A percentile compares a stretch with the other conserved stretches of the same genome.
These are phyloP conservation scores for Heliconius ethilla DNA, from an alignment of 2,888 invertebrate genomes.

Conservation along the genomic window DNA sequence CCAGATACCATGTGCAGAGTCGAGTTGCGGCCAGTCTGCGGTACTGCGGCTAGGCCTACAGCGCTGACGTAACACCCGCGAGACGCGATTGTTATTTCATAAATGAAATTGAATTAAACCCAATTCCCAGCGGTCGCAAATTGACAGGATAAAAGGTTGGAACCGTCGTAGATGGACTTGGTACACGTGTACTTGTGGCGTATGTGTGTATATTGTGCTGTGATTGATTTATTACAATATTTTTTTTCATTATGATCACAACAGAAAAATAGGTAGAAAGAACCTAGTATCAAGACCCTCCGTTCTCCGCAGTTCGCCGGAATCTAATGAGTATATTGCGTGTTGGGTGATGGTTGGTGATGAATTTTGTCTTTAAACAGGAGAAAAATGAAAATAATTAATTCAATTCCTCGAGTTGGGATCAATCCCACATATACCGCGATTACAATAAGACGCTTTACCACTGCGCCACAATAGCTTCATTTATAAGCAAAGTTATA, in stretches of 20 bases:
- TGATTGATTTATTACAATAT: neutral
- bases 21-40: slow-evolving; percentile 29
- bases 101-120: slow-evolving; percentile 41
- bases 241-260: neutral
- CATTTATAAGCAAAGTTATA: neutral
- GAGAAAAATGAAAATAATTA: neutral
- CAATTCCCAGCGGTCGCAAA: slow-evolving; percentile 38
- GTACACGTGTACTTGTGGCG: slow-evolving; percentile 10
- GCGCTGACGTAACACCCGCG: slow-evolving; percentile 37
- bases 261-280: neutral
- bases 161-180: slow-evolving; percentile 27
- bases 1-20: slow-evolving; percentile 20
- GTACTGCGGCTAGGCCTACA: slow-evolving; percentile 35
- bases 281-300: neutral
- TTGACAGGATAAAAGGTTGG: slow-evolving; percentile 31
- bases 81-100: slow-evolving; percentile 41
- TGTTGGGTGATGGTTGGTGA: neutral
- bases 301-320: neutral
- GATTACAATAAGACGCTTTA: neutral
- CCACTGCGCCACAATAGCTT: neutral
- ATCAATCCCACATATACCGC: neutral
- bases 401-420: neutral
- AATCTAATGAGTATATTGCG: neutral
- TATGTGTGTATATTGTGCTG: neutral
- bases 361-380: neutral